Evolutionary conservation across 1,140 invertebrate genomes (phyloP).

Genomic region (Ptiloglossa arizonensis): DNA sequence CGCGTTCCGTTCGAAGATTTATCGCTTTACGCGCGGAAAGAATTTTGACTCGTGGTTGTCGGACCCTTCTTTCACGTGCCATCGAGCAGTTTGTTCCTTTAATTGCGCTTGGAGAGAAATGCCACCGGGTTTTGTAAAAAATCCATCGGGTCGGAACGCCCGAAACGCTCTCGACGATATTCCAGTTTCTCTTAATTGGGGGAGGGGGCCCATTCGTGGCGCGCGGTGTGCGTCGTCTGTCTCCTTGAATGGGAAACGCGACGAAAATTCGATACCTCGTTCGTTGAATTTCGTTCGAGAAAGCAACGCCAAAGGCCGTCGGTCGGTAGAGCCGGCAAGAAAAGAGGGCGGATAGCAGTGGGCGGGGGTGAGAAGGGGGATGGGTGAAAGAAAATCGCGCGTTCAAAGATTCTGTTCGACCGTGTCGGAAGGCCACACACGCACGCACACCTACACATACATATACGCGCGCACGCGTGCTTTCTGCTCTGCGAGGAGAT

Average conservation of each 20-base stretch:
- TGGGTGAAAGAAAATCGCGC: background rate
- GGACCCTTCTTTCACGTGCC: slow-evolving; percentile 41
- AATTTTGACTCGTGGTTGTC: slow-evolving; percentile 45
- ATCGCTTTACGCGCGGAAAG: slow-evolving; percentile 40
- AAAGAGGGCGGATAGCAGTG: background rate
- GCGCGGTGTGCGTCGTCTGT: background rate
- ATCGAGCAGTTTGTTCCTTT: slow-evolving; percentile 62
- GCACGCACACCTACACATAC: background rate
- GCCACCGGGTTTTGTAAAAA: slow-evolving; percentile 54
- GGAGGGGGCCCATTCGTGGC: slow-evolving; percentile 18
- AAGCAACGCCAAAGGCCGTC: too few relatives aligned
- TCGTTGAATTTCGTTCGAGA: slow-evolving; percentile 58
- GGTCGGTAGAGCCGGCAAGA: background rate
- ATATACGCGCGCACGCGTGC: background rate
- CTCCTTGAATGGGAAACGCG: background rate
- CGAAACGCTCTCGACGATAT: slow-evolving; percentile 62
- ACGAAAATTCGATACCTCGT: background rate
- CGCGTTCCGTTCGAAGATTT: slow-evolving; percentile 46
- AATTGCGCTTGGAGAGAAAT: slow-evolving; percentile 53
- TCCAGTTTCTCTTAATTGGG: slow-evolving; percentile 74
- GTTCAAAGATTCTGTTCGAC: slow-evolving; percentile 4
- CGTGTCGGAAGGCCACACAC: slow-evolving; percentile 50
- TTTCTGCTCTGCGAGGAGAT: background rate
- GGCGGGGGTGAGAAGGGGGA: background rate
- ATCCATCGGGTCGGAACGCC: slow-evolving; percentile 44